These are phyloP conservation scores for Bombus superbus DNA, from an alignment of 1,140 invertebrate genomes.

Conservation along the genomic window DNA sequence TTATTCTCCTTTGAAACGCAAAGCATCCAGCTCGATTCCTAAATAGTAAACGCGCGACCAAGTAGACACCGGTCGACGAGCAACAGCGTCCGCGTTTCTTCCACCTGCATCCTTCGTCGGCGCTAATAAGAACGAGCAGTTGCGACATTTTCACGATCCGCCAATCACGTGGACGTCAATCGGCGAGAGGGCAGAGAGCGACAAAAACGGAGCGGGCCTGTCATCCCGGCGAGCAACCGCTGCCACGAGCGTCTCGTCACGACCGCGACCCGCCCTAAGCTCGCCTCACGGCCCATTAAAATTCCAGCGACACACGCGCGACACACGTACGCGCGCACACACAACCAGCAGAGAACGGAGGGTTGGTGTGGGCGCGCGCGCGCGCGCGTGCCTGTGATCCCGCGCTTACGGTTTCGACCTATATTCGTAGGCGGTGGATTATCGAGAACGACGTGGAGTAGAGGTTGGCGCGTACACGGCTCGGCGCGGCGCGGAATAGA, in stretches of 20 bases:
- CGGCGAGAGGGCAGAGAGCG: neutral
- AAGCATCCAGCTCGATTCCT: neutral
- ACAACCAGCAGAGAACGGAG: neutral
- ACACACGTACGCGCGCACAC: neutral
- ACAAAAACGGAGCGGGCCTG: no score
- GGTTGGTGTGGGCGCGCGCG: neutral
- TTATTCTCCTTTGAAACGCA: neutral
- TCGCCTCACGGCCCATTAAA: constrained; percentile 51
- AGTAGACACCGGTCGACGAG: neutral
- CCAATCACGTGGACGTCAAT: constrained; percentile 25
- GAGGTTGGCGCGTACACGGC: neutral
- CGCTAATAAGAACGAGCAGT: constrained; percentile 11
- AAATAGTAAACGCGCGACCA: neutral
- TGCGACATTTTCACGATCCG: constrained; percentile 23
- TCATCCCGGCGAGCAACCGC: neutral
- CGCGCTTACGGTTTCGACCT: constrained; percentile 24
- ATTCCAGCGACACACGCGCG: constrained; percentile 44
- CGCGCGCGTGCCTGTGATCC: neutral
- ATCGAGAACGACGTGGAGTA: constrained; percentile 21
- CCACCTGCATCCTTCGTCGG: neutral
- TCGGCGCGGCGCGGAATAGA: neutral
- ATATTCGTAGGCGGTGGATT: constrained; percentile 45
- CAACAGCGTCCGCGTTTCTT: neutral
- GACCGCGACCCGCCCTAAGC: constrained; percentile 50
- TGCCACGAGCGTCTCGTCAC: neutral